phyloP scores from a whole-genome alignment of 2,888 invertebrate genomes.

The Latrodectus hesperus region DNA sequence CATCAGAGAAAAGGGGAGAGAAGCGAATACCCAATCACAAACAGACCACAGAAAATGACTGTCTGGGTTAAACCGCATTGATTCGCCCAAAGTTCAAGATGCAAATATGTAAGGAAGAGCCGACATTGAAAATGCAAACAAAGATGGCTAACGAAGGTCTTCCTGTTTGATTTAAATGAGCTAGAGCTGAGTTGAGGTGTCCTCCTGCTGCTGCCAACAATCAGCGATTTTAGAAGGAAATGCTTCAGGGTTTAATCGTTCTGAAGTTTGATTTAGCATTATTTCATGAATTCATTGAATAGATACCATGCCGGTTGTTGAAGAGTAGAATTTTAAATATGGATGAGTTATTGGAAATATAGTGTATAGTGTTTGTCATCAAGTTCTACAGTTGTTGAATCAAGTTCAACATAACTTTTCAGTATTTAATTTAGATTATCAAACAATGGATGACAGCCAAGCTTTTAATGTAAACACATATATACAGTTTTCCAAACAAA shows the following conservation, averaged over 20 bases:
- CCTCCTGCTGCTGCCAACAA: conserved; percentile 34
- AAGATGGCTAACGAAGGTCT: conserved; percentile 54
- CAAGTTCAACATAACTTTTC: no score
- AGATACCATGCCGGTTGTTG: conserved; percentile 16
- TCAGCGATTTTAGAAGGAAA: conserved; percentile 47
- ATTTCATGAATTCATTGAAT: conserved; percentile 49
- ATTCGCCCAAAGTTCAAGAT: conserved; percentile 54
- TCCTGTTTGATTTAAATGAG: conserved; percentile 49
- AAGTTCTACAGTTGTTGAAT: neutral
- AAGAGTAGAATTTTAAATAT: conserved; percentile 41
- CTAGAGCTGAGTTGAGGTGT: conserved; percentile 27
- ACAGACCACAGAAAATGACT: conserved; percentile 55
- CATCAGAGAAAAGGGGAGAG: conserved; percentile 6
- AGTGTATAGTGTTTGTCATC: conserved; percentile 21
- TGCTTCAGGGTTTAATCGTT: conserved; percentile 48
- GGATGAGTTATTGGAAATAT: conserved; percentile 25
- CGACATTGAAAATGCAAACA: conserved; percentile 62
- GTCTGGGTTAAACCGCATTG: conserved; percentile 44
- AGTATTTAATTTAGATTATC: no score
- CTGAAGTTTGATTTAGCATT: conserved; percentile 47
- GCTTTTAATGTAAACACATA: no score
- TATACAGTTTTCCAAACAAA: no score
- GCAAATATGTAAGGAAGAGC: conserved; percentile 58
- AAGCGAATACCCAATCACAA: conserved; percentile 1
- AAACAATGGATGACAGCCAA: no score